Evolutionary conservation across 2,797 vertebrate genomes (phyloP), one percentile per base, ranked within the genome.

Genomic region (Zenarchopterus dispar): DNA sequence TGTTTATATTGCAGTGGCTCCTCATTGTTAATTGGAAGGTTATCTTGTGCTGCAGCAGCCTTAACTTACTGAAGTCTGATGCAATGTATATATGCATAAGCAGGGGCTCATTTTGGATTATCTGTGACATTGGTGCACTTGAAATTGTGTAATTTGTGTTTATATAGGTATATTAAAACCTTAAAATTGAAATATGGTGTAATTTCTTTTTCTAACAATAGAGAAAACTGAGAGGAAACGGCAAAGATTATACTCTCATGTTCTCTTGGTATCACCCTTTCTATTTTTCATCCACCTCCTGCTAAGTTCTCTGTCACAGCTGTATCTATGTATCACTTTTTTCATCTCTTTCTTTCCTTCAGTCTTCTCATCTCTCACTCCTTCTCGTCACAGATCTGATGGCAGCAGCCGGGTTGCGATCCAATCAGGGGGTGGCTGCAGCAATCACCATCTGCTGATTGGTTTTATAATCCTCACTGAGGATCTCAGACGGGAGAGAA

Each of bases 401-500:
- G 78, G 79, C 78, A 44, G 75, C 52, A 62, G 64, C 77, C 67
- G 60, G 80, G 81, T 79, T 84, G 76, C 76, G 82, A 90, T 89
- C 88, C 90, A 91, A 89, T 91, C 86, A 86, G 80, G 73, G 75
- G 31, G 82, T 65, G 77, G 84, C 87, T 80, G 87, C 84, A 82
- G 88, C 90, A 92, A 91, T 93, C 91, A 93, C 87, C 57, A 70
- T 64, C 75, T 75, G 82, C 85, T 90, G 91, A 93, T 92, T 90
- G 90, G 91, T 89, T 92, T 90, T 91, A 88, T 91, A 93, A 93
- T 92, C 91, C 91, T 85, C 83, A 67, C 86, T 87, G 87, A 89
- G 77, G 87, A 91, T 91, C 87, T 91, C 79, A 85, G 89, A 90
- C 86, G 88, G 87, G 67, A 80, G 77, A 74, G 81, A 92, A 90